A percentile compares a stretch with the other conserved stretches of the same genome.
Conservation (phyloP, 2,797 vertebrate species). For the Peromyscus eremicus region DNA sequence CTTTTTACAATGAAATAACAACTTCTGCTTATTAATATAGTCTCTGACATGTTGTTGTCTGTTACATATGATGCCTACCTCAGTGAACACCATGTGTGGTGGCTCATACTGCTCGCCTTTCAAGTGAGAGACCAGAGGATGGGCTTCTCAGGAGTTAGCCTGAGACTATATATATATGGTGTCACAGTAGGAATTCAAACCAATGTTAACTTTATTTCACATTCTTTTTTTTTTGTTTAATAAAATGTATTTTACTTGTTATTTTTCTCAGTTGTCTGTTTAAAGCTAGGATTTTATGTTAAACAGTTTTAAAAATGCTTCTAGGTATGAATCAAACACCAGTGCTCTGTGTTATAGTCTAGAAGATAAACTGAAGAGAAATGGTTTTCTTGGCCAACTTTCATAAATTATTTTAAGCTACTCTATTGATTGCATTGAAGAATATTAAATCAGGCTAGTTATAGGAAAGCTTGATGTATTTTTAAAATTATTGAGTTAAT, state of each 20-base stretch:
- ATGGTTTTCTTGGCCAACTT: neutral
- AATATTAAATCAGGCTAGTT: neutral
- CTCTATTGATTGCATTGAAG: neutral
- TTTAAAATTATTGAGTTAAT: conserved; percentile 28
- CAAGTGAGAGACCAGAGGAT: neutral
- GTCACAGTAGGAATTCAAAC: neutral
- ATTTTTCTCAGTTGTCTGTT: neutral
- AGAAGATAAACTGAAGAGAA: conserved; percentile 37
- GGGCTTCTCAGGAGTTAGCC: neutral
- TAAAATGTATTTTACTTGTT: conserved; percentile 9
- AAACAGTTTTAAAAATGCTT: neutral
- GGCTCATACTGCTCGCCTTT: neutral
- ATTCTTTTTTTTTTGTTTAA: neutral
- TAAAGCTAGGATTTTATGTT: neutral
- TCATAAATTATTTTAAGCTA: conserved; percentile 16
- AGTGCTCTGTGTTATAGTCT: neutral
- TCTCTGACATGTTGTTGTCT: neutral
- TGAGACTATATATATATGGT: neutral
- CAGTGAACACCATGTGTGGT: accelerated
- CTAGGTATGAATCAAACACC: neutral
- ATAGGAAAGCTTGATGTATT: neutral
- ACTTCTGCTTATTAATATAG: neutral
- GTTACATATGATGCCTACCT: neutral
- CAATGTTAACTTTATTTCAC: neutral
- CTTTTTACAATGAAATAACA: neutral